These are phyloP conservation scores for Aurelia aurita complex sp. Pacific DNA, from an alignment of 30 jellyfish, hydroid and myxozoan species.

Conservation along the genomic window DNA sequence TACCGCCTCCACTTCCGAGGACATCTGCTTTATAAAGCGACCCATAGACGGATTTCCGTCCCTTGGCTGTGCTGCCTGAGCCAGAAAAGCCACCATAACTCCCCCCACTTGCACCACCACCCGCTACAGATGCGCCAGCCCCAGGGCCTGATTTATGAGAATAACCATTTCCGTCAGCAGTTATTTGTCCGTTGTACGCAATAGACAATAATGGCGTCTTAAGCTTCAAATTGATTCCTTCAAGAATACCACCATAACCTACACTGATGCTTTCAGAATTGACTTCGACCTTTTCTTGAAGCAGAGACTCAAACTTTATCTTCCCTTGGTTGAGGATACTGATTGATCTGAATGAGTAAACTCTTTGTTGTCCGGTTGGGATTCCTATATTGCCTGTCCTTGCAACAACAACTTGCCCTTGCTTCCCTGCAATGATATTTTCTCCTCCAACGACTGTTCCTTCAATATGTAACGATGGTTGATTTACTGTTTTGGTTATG, in stretches of 20 bases:
- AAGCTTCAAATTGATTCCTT: slow-evolving; percentile 27
- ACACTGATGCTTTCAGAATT: slow-evolving; percentile 38
- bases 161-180: slow-evolving; percentile 47
- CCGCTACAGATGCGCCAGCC: slow-evolving; percentile 24
- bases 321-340: slow-evolving; percentile 50
- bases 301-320: slow-evolving; percentile 24
- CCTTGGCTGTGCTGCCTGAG: slow-evolving; percentile 26
- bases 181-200: slow-evolving; percentile 43
- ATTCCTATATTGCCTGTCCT: slow-evolving; percentile 64
- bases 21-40: slow-evolving; percentile 39
- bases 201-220: slow-evolving; percentile 35
- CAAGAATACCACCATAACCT: slow-evolving; percentile 55
- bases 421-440: slow-evolving; percentile 53
- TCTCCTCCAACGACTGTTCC: slow-evolving; percentile 67
- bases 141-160: slow-evolving; percentile 30
- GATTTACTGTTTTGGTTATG: slow-evolving; percentile 52
- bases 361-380: slow-evolving; percentile 42
- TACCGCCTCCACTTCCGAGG: slow-evolving; percentile 70
- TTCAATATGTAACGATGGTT: slow-evolving; percentile 58
- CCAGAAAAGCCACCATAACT: slow-evolving; percentile 72
- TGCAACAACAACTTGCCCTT: slow-evolving; percentile 50
- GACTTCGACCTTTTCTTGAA: slow-evolving; percentile 41
- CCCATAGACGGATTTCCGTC: slow-evolving; percentile 45
- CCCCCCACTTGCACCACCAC: slow-evolving; percentile 56
- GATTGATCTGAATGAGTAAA: slow-evolving; percentile 44